Conservation (phyloP, 2,797 vertebrate genomes). For the Anguilla anguilla region DNA sequence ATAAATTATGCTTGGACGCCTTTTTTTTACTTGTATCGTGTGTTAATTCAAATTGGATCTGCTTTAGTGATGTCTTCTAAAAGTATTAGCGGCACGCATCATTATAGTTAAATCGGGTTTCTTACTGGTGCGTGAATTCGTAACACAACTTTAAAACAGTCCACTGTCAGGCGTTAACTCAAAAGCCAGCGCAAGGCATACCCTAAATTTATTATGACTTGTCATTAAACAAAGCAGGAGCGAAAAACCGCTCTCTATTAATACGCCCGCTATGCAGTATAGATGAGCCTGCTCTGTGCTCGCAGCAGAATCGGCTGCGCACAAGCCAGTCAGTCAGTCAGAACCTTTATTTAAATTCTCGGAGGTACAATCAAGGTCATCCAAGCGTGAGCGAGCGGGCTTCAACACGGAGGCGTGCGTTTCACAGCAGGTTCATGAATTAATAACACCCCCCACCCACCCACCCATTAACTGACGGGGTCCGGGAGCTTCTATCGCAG, state of each 20-base stretch:
- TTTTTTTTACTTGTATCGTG: not conserved
- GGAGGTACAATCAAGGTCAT: too few relatives aligned
- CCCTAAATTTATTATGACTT: not conserved
- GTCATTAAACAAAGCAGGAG: not conserved
- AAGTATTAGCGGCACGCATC: not conserved
- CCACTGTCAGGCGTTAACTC: not conserved
- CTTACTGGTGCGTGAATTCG: not conserved
- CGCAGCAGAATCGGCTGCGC: conserved; percentile 36
- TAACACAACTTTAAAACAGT: not conserved
- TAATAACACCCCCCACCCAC: conserved; percentile 61
- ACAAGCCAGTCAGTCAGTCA: too few relatives aligned
- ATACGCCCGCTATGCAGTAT: conserved; percentile 71
- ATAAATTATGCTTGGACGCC: not conserved
- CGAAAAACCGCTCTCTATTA: conserved; percentile 64
- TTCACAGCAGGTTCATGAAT: conserved; percentile 66
- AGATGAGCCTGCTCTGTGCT: conserved; percentile 55
- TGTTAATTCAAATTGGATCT: not conserved
- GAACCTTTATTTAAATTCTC: too few relatives aligned
- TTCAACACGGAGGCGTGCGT: conserved; percentile 57
- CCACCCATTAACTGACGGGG: conserved; percentile 23
- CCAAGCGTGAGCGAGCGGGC: conserved; percentile 49
- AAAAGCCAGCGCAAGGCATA: not conserved
- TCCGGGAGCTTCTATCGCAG: conserved; percentile 7
- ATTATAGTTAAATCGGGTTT: not conserved
- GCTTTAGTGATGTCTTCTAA: not conserved